phyloP scores from a whole-genome alignment of 35 echinoderm and acorn worm species.

The Acanthaster planci region DNA sequence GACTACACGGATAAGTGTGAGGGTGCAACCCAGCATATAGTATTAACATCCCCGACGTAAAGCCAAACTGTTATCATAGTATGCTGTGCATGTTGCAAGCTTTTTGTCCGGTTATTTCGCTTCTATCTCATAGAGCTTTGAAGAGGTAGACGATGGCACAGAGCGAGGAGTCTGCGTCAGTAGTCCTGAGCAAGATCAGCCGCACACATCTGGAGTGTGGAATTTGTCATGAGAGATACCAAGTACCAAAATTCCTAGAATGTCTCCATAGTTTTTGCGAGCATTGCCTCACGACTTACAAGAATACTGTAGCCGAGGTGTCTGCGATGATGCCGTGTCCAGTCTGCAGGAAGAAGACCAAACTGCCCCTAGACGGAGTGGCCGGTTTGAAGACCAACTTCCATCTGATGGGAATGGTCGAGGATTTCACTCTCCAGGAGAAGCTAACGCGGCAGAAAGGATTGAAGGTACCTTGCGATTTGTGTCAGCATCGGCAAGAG shows the following conservation, averaged over 20 bases:
- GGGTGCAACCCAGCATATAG: too few species aligned
- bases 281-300: constrained; percentile 37
- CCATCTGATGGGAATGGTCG: constrained; percentile 38
- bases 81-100: too few species aligned
- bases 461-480: background rate
- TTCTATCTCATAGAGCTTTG: too few species aligned
- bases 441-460: background rate
- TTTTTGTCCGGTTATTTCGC: too few species aligned
- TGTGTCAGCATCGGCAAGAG: background rate
- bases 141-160: too few species aligned
- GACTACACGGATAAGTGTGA: too few species aligned
- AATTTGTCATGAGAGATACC: constrained; percentile 40
- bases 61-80: too few species aligned
- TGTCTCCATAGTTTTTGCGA: constrained; percentile 67
- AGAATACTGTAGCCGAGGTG: background rate
- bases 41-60: too few species aligned
- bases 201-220: constrained; percentile 39
- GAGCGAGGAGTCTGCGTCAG: background rate
- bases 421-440: constrained; percentile 22
- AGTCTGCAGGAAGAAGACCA: constrained; percentile 6
- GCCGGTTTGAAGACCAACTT: constrained; percentile 49
- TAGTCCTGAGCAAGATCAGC: constrained; percentile 3
- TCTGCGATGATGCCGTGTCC: constrained; percentile 25
- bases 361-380: constrained; percentile 7
- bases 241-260: constrained; percentile 37